A percentile compares a stretch with the other conserved stretches of the same genome.
These are phyloP conservation scores for Volucella zonaria DNA, from an alignment of 2,888 invertebrate species.

Conservation along the genomic window DNA sequence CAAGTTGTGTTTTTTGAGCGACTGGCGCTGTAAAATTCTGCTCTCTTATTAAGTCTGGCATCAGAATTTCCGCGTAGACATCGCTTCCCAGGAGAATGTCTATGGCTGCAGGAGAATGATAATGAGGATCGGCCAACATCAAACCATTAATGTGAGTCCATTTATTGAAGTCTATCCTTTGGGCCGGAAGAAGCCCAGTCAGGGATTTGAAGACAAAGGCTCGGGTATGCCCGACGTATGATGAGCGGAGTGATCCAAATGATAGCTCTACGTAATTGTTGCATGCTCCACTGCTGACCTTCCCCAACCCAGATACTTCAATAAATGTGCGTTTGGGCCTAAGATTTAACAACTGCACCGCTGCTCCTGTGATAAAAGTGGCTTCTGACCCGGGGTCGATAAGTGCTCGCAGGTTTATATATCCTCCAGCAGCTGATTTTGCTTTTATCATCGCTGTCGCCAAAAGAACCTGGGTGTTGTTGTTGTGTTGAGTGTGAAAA, in stretches of 20 bases:
- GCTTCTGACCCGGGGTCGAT: slow-evolving; percentile 4
- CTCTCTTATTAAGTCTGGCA: too few species aligned
- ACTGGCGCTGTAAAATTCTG: too few species aligned
- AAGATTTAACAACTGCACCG: not conserved
- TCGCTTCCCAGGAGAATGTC: not conserved
- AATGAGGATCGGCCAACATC: not conserved
- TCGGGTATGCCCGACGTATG: not conserved
- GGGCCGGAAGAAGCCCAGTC: not conserved
- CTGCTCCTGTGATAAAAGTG: not conserved
- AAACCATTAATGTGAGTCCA: not conserved
- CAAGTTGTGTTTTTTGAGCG: too few species aligned
- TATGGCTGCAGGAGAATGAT: not conserved
- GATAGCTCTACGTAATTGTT: too few species aligned
- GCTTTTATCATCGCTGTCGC: too few species aligned
- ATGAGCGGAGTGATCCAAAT: not conserved
- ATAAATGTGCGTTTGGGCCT: too few species aligned
- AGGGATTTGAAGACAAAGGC: not conserved
- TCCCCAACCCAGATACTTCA: too few species aligned
- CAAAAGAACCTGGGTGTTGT: too few species aligned
- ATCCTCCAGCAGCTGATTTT: too few species aligned
- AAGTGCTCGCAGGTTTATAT: not conserved
- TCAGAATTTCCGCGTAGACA: too few species aligned
- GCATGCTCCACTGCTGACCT: too few species aligned
- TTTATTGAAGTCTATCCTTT: not conserved
- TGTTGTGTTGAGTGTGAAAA: too few species aligned